A percentile compares a stretch with the other conserved stretches of the same genome.
These are phyloP conservation scores for Gastrophysa polygoni DNA, from an alignment of 2,888 invertebrate genomes.

Conservation along the genomic window DNA sequence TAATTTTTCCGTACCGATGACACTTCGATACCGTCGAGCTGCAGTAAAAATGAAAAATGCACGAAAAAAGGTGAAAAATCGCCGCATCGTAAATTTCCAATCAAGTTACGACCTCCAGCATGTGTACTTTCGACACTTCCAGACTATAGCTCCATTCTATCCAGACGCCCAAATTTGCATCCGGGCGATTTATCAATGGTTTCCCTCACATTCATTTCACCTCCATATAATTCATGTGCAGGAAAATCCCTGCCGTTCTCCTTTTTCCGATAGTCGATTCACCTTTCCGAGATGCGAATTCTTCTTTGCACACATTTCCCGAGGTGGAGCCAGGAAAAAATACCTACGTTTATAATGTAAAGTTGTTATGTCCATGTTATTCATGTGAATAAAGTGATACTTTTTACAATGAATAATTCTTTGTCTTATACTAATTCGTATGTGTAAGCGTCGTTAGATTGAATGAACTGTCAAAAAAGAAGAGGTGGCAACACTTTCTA, in stretches of 20 bases:
- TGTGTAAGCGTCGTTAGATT: too few species aligned
- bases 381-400: too few species aligned
- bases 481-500: too few species aligned
- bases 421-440: too few species aligned
- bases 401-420: too few species aligned
- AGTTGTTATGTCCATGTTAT: too few species aligned
- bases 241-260: neutral
- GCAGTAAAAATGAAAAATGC: constrained; percentile 27
- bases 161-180: constrained; percentile 19
- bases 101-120: neutral
- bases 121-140: neutral
- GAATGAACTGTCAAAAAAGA: too few species aligned
- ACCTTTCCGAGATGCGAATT: too few species aligned
- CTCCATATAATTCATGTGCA: constrained; percentile 8
- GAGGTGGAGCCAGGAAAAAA: too few species aligned
- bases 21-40: constrained; percentile 23
- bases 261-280: too few species aligned
- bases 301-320: too few species aligned
- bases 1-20: constrained; percentile 13
- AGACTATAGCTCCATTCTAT: constrained; percentile 11
- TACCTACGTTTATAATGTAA: too few species aligned
- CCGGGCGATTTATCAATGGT: constrained; percentile 17
- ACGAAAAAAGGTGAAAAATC: constrained; percentile 19
- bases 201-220: constrained; percentile 20
- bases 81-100: constrained; percentile 15